Base-by-base conservation (phyloP, 2,113 vertebrate species). In the Larimichthys crocea region DNA sequence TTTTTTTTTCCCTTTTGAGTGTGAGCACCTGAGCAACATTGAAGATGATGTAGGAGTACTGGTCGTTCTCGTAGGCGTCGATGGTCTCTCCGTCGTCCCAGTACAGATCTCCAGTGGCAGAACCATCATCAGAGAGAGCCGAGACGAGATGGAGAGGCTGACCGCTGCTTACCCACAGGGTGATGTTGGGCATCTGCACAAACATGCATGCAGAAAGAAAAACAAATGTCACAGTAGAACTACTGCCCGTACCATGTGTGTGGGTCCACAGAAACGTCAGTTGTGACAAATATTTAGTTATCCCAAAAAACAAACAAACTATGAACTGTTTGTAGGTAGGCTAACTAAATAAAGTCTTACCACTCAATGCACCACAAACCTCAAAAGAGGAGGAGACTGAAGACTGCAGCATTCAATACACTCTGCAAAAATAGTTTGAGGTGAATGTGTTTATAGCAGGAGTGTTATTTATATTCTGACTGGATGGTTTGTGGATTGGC, bases 41-140 rank as follows among this genome's bases (percentile, higher is more conserved):
- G 91, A 98, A 98, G 70, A 91, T 22, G 20, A 98, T 81, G 52
- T 95, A 96, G 64, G 96, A 92, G 52, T 96, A 97, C 55, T 90
- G 89, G 64, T 94, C 66, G 5, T 0, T 92, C 91, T 97, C 95
- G 0, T 93, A 98, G 22, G 96, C 96, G 84, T 96, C 94, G 42
- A 97, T 50, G 80, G 90, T 96, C 85, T 97, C 95, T 0, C 97
- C 95, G 0, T 98, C 96, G 0, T 98, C 97, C 97, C 97, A 97
- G 89, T 96, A 98, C 52, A 98, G 87, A 83, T 96, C 96, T 15
- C 97, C 97, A 55, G 83, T 82, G 15, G 97, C 96, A 0, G 85
- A 89, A 40, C 91, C 92, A 0, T 90, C 89, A 0, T 87, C 91
- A 8, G 95, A 94, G 24, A 98, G 92, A 53, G 95, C 93, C 0